These are phyloP conservation scores for Diogma glabrata DNA, from an alignment of 2,888 invertebrate species.

Conservation along the genomic window DNA sequence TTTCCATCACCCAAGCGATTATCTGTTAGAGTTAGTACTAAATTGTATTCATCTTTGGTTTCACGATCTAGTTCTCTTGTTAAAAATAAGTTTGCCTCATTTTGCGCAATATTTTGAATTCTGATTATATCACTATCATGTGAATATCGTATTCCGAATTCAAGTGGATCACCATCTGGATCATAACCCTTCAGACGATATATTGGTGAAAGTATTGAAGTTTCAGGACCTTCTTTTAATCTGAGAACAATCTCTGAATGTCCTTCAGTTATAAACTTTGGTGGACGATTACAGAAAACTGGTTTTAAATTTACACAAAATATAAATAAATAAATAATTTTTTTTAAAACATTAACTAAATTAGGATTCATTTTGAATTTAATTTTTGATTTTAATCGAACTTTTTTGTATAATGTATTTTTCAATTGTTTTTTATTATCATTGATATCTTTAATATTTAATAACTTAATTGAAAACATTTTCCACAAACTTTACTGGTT, in stretches of 20 bases:
- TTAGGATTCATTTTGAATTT: not conserved
- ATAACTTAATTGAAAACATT: no score
- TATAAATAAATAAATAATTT: not conserved
- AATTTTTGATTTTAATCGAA: conserved; percentile 13
- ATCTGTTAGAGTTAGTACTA: conserved; percentile 81
- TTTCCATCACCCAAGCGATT: conserved; percentile 77
- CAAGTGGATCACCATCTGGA: conserved; percentile 72
- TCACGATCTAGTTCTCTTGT: conserved; percentile 85
- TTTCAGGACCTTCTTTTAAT: conserved; percentile 77
- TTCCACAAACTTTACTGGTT: no score
- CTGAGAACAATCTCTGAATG: conserved; percentile 85
- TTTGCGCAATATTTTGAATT: conserved; percentile 67
- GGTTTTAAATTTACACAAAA: conserved; percentile 9
- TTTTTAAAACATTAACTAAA: not conserved
- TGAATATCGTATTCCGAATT: conserved; percentile 71
- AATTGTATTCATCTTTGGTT: conserved; percentile 74
- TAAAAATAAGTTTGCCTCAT: conserved; percentile 78
- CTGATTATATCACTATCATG: conserved; percentile 72
- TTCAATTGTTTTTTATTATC: conserved; percentile 8
- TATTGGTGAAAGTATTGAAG: conserved; percentile 69
- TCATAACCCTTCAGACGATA: conserved; percentile 73
- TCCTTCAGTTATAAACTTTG: conserved; percentile 76
- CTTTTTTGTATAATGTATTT: conserved; percentile 16
- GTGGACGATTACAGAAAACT: conserved; percentile 56
- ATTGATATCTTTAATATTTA: not conserved